Evolutionary conservation across 2,797 vertebrate species (phyloP), one percentile per base, ranked within the genome.

Genomic region (Atherinosoma microstoma): DNA sequence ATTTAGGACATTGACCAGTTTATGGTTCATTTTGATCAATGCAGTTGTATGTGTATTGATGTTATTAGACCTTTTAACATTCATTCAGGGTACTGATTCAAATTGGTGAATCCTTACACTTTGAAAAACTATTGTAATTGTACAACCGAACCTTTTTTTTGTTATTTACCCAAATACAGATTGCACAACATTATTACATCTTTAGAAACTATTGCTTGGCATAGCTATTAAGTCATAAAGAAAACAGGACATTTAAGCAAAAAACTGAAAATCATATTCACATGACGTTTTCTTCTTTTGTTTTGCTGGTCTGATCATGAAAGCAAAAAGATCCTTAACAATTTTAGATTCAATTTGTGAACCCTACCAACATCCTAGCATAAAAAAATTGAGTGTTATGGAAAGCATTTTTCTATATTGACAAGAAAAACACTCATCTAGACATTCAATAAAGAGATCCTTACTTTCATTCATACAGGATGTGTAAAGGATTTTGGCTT

Each of bases 401-500:
- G 38, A 30, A 22, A 67, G 20, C 7, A 51, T 1, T 34, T 57
- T 16, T 11, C 10, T 57, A n/a, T 20, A 36, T 54, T 61, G 11
- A 7, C 13, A 0, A 62, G 1, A 68, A 56, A 49, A 64, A 32
- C 0, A 2, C 7, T 24, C 20, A 7, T 57, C 59, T 16, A 27
- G 18, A 51, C 3, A 30, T 16, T 45, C 29, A n/a, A 3, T 63
- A 2, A 53, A 67, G 30, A 54, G 13, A 34, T 11, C 3, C 79
- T 96, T 92, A 99, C 98, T 96, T 78, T 99, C 95, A 57, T 99
- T 97, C 96, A 99, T 97, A 93, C 97, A 99, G 63, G 97, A 99
- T 80, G 85, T 95, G 89, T 98, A 99, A 20, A 98, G 96, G 49
- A 84, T 88, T 92, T 98, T 98, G 70, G 97, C 97, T 87, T 98